Evolutionary conservation across 2,888 invertebrate genomes (phyloP).

Genomic region (Norana najaformis): DNA sequence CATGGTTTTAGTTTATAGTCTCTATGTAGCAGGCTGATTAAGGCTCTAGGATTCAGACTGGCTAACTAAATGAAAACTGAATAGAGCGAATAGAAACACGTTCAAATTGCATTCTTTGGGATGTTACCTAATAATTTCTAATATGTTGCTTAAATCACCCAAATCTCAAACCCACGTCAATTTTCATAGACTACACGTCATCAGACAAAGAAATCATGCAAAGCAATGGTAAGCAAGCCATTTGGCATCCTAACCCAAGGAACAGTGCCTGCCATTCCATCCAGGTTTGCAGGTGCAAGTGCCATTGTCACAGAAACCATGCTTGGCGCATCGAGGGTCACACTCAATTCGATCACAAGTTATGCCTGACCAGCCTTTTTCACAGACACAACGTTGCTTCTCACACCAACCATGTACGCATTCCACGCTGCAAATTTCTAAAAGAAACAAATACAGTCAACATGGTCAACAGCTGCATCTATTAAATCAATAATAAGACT

Average conservation of each 20-base stretch:
- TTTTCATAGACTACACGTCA: background rate
- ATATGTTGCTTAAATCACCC: background rate
- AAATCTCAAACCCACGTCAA: background rate
- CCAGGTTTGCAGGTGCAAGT: slow-evolving; percentile 95
- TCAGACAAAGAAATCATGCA: background rate
- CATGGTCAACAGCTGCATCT: background rate
- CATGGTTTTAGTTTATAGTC: too few species aligned
- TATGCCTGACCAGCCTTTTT: slow-evolving; percentile 88
- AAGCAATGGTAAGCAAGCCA: background rate
- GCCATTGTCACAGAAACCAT: slow-evolving; percentile 96
- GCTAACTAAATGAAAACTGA: background rate
- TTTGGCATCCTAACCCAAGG: slow-evolving; percentile 73
- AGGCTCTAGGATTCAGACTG: background rate
- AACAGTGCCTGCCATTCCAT: slow-evolving; percentile 98
- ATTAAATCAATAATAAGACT: background rate
- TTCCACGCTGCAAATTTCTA: slow-evolving; percentile 89
- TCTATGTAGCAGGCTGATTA: too few species aligned
- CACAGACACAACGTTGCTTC: slow-evolving; percentile 86
- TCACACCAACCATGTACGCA: slow-evolving; percentile 93
- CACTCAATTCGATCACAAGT: slow-evolving; percentile 87
- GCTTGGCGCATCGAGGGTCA: slow-evolving; percentile 82
- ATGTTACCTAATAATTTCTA: background rate
- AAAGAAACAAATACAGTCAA: background rate
- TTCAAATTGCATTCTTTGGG: background rate
- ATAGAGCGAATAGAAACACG: background rate